Base-by-base conservation (phyloP, 2,113 vertebrate species). In the Prionailurus viverrinus region DNA sequence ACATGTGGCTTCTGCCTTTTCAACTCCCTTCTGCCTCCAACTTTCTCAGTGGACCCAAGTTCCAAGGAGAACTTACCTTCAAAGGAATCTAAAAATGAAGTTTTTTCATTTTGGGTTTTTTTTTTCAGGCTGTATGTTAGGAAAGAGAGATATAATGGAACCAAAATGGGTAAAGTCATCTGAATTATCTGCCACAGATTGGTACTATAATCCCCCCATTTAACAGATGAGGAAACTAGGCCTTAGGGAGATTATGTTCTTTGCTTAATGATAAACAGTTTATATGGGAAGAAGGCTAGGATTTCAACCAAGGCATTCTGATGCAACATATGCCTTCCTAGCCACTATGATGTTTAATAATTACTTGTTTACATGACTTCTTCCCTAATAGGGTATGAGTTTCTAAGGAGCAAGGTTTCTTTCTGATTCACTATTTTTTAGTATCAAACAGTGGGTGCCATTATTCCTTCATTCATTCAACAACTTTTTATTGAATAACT, bases 391-490 rank as follows among this genome's bases (percentile, higher is more conserved):
- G 41, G 66, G 76, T 51, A 68, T 51, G 58, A 85, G 21, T 80
- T 96, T 53, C n/a, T 36, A 63, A 91, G 45, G 15, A 89, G 73
- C 3, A 45, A 93, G 4, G 2, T 73, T 63, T 91, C 51, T 89
- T 91, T 93, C 29, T 79, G 66, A 95, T 73, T 96, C 45, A 36
- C 10, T 66, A 92, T 33, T 89, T 96, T 94, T 87, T 39, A 89
- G 55, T 85, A 80, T 87, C 21, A 96, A 89, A 86, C 69, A 21
- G 25, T 87, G 16, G 45, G 33, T 93, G 4, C 11, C 12, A 36
- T 87, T 85, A 73, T 65, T 86, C 29, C 10, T 94, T 87, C n/a
- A 19, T 78, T 94, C 33, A 81, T 48, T 82, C 10, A 90, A 91
- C 84, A 91, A 66, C 9, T 39, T 85, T 89, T 89, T 53, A 63